These are phyloP conservation scores for Vespertilio murinus DNA, from an alignment of 2,797 vertebrate genomes.

Conservation along the genomic window DNA sequence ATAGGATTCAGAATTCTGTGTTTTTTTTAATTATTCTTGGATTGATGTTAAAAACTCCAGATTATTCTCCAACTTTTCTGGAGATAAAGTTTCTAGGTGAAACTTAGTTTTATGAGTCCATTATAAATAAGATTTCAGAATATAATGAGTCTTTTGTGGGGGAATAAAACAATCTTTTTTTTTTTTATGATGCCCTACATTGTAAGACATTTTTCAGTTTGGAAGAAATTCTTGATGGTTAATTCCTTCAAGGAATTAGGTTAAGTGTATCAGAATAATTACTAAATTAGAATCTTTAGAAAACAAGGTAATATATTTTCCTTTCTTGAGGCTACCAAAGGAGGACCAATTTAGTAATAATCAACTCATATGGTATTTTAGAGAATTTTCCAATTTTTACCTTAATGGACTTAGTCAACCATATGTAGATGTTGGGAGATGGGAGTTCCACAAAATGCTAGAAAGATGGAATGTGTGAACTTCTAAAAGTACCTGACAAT, in stretches of 20 bases:
- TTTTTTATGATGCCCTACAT: neutral
- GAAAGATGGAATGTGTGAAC: neutral
- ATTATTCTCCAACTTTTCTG: constrained; percentile 25
- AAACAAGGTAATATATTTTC: constrained; percentile 15
- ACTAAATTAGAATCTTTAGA: constrained; percentile 43
- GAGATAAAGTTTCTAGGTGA: constrained; percentile 37
- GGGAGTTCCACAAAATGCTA: neutral
- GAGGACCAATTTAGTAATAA: constrained; percentile 2
- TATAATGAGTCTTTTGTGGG: neutral
- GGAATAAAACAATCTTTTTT: neutral
- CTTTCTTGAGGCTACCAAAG: neutral
- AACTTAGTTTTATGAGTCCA: constrained; percentile 33
- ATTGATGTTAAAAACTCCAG: constrained; percentile 24
- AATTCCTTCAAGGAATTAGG: constrained; percentile 38
- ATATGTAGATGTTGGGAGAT: neutral
- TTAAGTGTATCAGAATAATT: constrained; percentile 33
- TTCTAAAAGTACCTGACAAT: neutral
- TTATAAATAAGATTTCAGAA: constrained; percentile 39
- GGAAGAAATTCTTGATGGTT: constrained; percentile 30
- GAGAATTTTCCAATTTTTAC: constrained; percentile 18
- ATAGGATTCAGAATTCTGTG: neutral
- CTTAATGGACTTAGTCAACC: constrained; percentile 13
- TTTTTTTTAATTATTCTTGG: neutral
- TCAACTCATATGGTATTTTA: neutral
- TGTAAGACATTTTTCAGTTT: constrained; percentile 31